Evolutionary conservation across 1,140 invertebrate genomes (phyloP).

Genomic region (Ceratina calcarata): DNA sequence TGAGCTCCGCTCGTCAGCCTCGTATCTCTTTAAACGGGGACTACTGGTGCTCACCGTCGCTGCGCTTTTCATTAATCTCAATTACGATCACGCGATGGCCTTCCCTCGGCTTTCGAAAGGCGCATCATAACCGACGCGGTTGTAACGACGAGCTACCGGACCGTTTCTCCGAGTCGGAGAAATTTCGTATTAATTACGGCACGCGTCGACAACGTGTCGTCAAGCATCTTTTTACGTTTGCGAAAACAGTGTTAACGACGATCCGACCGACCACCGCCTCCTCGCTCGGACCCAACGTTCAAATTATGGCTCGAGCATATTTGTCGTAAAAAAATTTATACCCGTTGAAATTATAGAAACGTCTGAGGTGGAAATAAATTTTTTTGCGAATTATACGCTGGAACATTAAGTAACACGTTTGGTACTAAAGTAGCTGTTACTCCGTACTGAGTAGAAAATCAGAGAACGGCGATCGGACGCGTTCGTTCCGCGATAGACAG

Average conservation of each 20-base stretch:
- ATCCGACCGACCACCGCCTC: not conserved
- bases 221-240: not conserved
- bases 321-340: not conserved
- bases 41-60: too few relatives aligned
- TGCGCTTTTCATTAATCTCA: conserved; percentile 33
- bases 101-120: not conserved
- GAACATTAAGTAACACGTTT: too few relatives aligned
- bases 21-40: not conserved
- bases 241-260: conserved; percentile 7
- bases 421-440: too few relatives aligned
- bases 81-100: not conserved
- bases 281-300: not conserved
- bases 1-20: not conserved
- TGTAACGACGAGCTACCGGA: not conserved
- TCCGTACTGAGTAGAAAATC: too few relatives aligned
- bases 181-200: conserved; percentile 5
- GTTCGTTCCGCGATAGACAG: too few relatives aligned
- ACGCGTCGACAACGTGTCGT: not conserved
- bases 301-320: not conserved
- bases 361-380: too few relatives aligned
- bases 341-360: too few relatives aligned
- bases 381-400: too few relatives aligned
- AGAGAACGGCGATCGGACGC: too few relatives aligned
- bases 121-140: not conserved
- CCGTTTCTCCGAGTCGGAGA: not conserved